phyloP scores from a whole-genome alignment of 2,113 vertebrate species.

The Amazona vittata region DNA sequence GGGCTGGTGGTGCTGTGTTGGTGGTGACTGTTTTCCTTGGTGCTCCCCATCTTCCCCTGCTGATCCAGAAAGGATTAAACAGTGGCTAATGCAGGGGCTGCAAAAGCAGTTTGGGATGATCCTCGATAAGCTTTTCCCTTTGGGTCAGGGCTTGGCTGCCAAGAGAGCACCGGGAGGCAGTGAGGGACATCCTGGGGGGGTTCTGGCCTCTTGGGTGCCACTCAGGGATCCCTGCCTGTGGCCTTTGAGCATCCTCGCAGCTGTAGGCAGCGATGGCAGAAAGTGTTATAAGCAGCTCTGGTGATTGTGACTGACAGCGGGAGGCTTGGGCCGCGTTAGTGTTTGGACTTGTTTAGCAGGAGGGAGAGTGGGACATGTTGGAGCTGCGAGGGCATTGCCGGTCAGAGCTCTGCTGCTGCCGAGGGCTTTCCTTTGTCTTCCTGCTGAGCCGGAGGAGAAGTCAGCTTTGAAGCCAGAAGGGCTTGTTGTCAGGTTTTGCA shows the following conservation, averaged over 20 bases:
- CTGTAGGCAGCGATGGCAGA: neutral
- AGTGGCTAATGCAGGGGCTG: fast-evolving
- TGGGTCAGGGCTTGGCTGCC: neutral
- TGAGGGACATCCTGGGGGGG: fast-evolving
- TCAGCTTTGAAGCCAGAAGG: neutral
- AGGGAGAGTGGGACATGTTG: neutral
- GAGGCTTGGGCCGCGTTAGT: neutral
- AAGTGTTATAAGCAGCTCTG: neutral
- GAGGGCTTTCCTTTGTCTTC: neutral
- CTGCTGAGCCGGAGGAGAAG: slow-evolving; percentile 9
- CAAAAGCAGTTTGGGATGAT: neutral
- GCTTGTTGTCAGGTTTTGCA: neutral
- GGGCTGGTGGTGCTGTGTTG: neutral
- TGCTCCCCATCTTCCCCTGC: neutral
- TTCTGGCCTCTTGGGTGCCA: neutral
- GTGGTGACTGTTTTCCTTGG: neutral
- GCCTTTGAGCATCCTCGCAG: neutral
- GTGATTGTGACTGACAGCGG: neutral
- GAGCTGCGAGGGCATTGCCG: slow-evolving; percentile 28
- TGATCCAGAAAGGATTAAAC: neutral
- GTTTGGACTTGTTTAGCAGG: neutral
- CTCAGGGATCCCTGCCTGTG: fast-evolving
- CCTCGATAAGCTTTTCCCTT: neutral
- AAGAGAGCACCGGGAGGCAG: fast-evolving
- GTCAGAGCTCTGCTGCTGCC: neutral